Evolutionary conservation across 64 coral and sea anemone genomes (phyloP), one percentile per base, ranked within the genome.

Genomic region (Montipora foliosa): DNA sequence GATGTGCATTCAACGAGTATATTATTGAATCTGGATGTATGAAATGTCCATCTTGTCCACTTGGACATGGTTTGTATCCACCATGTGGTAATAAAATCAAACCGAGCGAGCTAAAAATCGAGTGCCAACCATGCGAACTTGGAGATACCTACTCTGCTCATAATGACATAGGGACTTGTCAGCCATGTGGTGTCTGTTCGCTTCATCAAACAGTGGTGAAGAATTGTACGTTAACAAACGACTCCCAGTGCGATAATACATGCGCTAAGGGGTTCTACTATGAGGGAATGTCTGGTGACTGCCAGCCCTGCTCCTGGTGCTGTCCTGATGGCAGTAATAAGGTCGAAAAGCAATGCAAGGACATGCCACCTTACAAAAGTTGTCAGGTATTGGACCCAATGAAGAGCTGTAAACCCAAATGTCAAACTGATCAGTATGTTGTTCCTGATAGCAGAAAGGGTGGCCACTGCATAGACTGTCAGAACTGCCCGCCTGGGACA

Each of bases 241-340:
- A 93, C 58, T 93, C 92, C 1, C 49, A 44, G 21, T 93, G 92
- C 37, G 61, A 21, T 25, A 2, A 73, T 9, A 51, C 13, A 70
- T 93, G 92, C 80, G 8, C 67, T 1, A 17, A 22, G 6, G 84
- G 84, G 6, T 93, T 80, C 53, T 93, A 93, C 70, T 80, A 49
- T 64, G 81, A 76, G 29, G 16, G 44, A 12, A 8, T 80, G 20
- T 69, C 74, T 29, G 76, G 74, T 2, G 75, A 88, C 50, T 93
- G 92, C 46, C 59, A 80, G 57, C n/a, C 49, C 24, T 93, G 91
- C 57, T 93, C 91, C 8, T 93, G 55, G 55, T 93, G 91, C 44
- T 93, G 91, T 25, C 9, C 8, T 67, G 74, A 87, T 55, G 49
- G 21, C 0, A 44, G 17, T 19, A 51, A 71, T 15, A 21, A 12